Percentiles rank a stretch among this genome's conserved stretches.
phyloP scores from a whole-genome alignment of 2,888 invertebrate species.

The Acleris holmiana region DNA sequence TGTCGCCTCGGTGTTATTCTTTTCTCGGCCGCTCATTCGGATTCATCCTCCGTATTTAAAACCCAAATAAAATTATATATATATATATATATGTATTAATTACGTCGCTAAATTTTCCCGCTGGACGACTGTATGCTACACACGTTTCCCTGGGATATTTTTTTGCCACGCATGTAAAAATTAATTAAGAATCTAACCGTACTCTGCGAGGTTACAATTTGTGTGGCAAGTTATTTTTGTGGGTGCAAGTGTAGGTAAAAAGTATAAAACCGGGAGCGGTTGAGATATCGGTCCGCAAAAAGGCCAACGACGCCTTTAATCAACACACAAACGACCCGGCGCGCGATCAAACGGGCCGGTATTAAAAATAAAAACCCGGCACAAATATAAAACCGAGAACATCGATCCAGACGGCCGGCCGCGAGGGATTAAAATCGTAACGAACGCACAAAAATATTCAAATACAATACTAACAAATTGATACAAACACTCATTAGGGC shows the following conservation, averaged over 20 bases:
- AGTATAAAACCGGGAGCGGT: conserved; percentile 47
- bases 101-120: conserved; percentile 69
- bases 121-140: conserved; percentile 60
- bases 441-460: conserved; percentile 83
- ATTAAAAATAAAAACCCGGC: conserved; percentile 59
- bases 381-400: conserved; percentile 73
- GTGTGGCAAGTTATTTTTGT: conserved; percentile 31
- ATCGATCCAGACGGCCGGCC: conserved; percentile 75
- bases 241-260: conserved; percentile 48
- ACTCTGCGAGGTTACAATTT: conserved; percentile 31
- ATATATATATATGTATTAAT: conserved; percentile 76
- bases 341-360: conserved; percentile 68
- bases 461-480: conserved; percentile 85
- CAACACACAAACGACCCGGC: conserved; percentile 62
- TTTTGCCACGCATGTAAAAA: conserved; percentile 36
- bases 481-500: conserved; percentile 84
- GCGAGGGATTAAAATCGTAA: conserved; percentile 82
- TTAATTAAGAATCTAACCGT: conserved; percentile 34
- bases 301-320: conserved; percentile 69
- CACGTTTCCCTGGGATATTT: conserved; percentile 55
- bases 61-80: conserved; percentile 61
- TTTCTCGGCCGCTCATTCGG: conserved; percentile 74
- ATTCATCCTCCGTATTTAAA: conserved; percentile 73
- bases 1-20: conserved; percentile 74
- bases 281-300: conserved; percentile 52